A percentile compares a stretch with the other conserved stretches of the same genome.
phyloP scores from a whole-genome alignment of 2,113 vertebrate species.

The Tyto alba region DNA sequence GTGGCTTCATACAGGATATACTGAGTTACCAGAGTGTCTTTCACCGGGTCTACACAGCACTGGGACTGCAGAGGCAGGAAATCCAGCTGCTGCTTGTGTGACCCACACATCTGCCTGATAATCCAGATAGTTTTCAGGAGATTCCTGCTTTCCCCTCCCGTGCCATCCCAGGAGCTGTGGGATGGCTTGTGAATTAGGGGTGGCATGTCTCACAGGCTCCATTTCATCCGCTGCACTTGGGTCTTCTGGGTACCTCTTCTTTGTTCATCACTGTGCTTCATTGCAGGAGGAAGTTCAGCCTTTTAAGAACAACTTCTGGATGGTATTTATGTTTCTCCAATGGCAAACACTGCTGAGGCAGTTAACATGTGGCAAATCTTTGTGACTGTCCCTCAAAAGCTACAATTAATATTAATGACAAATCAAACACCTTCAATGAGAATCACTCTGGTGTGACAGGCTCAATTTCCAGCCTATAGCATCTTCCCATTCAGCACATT shows the following conservation, averaged over 20 bases:
- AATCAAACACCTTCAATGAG: conserved; percentile 67
- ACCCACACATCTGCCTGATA: not conserved
- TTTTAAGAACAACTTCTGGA: not conserved
- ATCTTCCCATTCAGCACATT: conserved; percentile 58
- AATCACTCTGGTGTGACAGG: conserved; percentile 77
- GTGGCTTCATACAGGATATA: not conserved
- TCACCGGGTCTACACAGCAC: fast-evolving
- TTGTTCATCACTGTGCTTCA: not conserved
- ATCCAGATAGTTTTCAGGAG: not conserved
- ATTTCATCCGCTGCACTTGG: not conserved
- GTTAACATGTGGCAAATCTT: not conserved
- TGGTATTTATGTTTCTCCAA: not conserved
- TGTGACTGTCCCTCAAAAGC: conserved; percentile 43
- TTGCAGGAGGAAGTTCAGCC: not conserved
- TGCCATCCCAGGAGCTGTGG: not conserved
- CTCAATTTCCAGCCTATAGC: conserved; percentile 70
- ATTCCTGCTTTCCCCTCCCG: not conserved
- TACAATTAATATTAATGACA: conserved; percentile 79
- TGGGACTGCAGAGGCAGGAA: not conserved
- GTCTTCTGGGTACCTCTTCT: not conserved
- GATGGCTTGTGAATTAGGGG: not conserved
- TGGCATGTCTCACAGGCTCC: not conserved
- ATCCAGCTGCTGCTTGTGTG: not conserved
- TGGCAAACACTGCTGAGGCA: not conserved
- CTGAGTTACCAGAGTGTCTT: not conserved